These are phyloP conservation scores for Drosophila merina DNA, from an alignment of 2,888 invertebrate species.

Conservation along the genomic window DNA sequence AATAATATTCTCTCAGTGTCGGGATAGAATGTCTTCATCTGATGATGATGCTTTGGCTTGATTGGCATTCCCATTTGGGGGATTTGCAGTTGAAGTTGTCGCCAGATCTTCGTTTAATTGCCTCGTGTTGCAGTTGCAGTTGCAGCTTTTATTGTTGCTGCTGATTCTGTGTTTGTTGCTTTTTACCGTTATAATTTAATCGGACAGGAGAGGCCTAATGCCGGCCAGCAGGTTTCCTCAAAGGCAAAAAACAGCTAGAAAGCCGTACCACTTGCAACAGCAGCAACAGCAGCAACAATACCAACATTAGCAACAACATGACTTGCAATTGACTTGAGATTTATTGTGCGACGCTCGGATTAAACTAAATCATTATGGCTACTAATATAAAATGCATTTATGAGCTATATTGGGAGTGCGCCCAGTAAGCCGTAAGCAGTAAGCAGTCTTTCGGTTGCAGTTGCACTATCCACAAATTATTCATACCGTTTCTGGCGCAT, in stretches of 20 bases:
- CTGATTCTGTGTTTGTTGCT: constrained; percentile 42
- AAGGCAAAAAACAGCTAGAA: constrained; percentile 1
- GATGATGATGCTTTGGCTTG: constrained; percentile 12
- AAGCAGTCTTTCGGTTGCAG: constrained; percentile 55
- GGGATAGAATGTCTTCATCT: neutral
- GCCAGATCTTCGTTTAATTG: constrained; percentile 47
- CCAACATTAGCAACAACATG: constrained; percentile 47
- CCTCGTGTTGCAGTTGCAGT: constrained; percentile 27
- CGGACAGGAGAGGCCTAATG: constrained; percentile 51
- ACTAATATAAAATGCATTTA: constrained; percentile 39
- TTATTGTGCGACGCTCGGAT: constrained; percentile 48
- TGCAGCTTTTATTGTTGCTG: constrained; percentile 38
- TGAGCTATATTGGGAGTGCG: constrained; percentile 33
- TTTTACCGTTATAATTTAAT: constrained; percentile 73
- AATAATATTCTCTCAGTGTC: constrained; percentile 1
- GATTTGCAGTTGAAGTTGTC: constrained; percentile 46
- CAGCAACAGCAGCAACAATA: constrained; percentile 35
- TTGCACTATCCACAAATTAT: constrained; percentile 13
- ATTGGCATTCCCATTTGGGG: constrained; percentile 46
- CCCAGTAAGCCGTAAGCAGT: constrained; percentile 31
- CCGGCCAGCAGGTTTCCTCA: constrained; percentile 46
- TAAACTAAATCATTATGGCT: constrained; percentile 26
- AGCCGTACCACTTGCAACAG: constrained; percentile 12
- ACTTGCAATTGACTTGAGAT: constrained; percentile 55
- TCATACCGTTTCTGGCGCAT: constrained; percentile 85